Conservation (phyloP, 1,140 invertebrate species). For the Argopecten irradians region DNA sequence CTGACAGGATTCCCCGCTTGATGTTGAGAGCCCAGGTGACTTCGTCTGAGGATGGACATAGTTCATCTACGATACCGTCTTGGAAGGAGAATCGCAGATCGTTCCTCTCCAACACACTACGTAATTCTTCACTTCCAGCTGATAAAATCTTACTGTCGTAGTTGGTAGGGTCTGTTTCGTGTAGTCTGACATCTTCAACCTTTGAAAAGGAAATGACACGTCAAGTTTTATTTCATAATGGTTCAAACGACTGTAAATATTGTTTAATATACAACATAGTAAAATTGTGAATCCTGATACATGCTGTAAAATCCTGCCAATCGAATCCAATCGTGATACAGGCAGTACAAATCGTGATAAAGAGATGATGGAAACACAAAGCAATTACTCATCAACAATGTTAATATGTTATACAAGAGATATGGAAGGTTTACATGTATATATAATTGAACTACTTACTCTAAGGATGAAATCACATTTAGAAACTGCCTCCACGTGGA, state of each 20-base stretch:
- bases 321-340: not conserved
- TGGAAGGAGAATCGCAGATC: no score
- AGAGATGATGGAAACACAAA: not conserved
- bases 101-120: conserved; percentile 37
- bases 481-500: conserved; percentile 78
- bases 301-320: no score
- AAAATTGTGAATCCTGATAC: no score
- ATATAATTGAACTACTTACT: conserved; percentile 64
- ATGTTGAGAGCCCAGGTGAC: conserved; percentile 89
- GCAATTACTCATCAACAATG: no score
- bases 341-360: not conserved
- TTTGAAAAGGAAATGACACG: conserved; percentile 35
- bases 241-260: no score
- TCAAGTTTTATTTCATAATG: not conserved
- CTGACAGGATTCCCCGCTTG: conserved; percentile 90
- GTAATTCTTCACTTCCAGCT: no score
- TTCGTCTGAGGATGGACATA: conserved; percentile 79
- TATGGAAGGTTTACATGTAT: not conserved
- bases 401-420: no score
- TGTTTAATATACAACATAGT: no score
- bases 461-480: conserved; percentile 82
- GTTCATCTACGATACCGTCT: conserved; percentile 76
- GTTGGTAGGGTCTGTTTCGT: conserved; percentile 48
- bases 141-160: conserved; percentile 9
- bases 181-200: conserved; percentile 50